Evolutionary conservation across 2,888 invertebrate genomes (phyloP).

Genomic region (Hydroisotoma schaefferi): DNA sequence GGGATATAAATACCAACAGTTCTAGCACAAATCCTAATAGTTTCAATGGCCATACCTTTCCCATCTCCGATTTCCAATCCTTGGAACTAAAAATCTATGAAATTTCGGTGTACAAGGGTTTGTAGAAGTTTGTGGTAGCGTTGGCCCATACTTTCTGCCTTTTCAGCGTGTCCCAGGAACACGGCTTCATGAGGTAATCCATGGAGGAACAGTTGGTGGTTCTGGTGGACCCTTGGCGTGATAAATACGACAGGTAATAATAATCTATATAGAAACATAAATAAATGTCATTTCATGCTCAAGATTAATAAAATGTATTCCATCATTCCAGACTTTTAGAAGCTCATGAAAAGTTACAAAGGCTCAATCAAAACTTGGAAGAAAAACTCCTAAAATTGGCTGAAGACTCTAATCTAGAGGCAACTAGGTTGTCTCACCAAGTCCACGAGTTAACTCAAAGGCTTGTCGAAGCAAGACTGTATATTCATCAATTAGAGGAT

Average conservation of each 20-base stretch:
- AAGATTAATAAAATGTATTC: neutral
- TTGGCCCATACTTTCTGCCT: neutral
- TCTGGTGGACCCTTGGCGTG: constrained; percentile 66
- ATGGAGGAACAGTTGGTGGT: constrained; percentile 48
- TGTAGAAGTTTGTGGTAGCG: neutral
- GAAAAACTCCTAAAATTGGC: constrained; percentile 89
- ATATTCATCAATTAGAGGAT: constrained; percentile 74
- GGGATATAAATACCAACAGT: too few relatives aligned
- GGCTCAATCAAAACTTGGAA: constrained; percentile 89
- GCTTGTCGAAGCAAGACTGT: constrained; percentile 78
- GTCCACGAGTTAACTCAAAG: constrained; percentile 64
- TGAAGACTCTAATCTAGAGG: constrained; percentile 55
- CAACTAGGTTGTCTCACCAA: constrained; percentile 39
- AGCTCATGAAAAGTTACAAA: constrained; percentile 88
- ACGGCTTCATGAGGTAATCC: constrained; percentile 8
- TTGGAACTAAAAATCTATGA: too few relatives aligned
- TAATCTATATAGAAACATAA: constrained; percentile 20
- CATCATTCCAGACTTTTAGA: constrained; percentile 70
- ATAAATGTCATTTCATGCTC: neutral
- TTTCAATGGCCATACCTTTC: too few relatives aligned
- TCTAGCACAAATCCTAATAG: too few relatives aligned
- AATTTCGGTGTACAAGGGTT: too few relatives aligned
- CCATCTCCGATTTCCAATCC: too few relatives aligned
- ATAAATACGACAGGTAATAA: constrained; percentile 78
- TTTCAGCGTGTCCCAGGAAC: neutral